A percentile compares a stretch with the other conserved stretches of the same genome.
These are phyloP conservation scores for Antheraea mylitta DNA, from an alignment of 1,140 invertebrate genomes.

Conservation along the genomic window DNA sequence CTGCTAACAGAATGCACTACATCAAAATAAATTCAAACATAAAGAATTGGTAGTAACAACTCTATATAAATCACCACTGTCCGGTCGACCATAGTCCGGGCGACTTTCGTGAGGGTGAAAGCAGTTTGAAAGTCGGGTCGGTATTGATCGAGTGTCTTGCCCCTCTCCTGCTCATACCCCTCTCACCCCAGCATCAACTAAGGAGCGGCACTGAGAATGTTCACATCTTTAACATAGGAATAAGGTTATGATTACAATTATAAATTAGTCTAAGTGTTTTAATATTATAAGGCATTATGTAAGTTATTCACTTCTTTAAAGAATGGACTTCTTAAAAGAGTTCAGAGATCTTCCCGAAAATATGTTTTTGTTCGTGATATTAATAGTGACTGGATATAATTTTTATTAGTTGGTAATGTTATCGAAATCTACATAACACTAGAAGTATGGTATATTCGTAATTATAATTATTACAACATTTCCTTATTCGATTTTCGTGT, in stretches of 20 bases:
- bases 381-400: too few species aligned
- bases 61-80: slow-evolving; percentile 36
- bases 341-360: too few species aligned
- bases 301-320: too few species aligned
- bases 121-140: slow-evolving; percentile 78
- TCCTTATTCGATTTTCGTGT: too few species aligned
- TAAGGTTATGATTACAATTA: slow-evolving; percentile 22
- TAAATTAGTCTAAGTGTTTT: background rate
- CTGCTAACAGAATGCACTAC: too few species aligned
- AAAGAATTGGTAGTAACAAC: slow-evolving; percentile 29
- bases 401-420: too few species aligned
- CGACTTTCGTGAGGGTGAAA: slow-evolving; percentile 78
- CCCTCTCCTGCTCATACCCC: slow-evolving; percentile 36
- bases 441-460: too few species aligned
- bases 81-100: slow-evolving; percentile 61
- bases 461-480: too few species aligned
- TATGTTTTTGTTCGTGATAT: too few species aligned
- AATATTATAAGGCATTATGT: background rate
- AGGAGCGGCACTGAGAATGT: slow-evolving; percentile 63
- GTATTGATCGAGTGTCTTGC: slow-evolving; percentile 77
- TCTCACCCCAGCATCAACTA: slow-evolving; percentile 30
- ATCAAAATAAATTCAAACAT: background rate
- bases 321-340: too few species aligned
- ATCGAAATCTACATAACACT: too few species aligned
- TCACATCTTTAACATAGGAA: slow-evolving; percentile 46